Percentiles rank a stretch among this genome's conserved stretches.
Conservation (phyloP, 2,113 vertebrate genomes). For the Spea bombifrons region DNA sequence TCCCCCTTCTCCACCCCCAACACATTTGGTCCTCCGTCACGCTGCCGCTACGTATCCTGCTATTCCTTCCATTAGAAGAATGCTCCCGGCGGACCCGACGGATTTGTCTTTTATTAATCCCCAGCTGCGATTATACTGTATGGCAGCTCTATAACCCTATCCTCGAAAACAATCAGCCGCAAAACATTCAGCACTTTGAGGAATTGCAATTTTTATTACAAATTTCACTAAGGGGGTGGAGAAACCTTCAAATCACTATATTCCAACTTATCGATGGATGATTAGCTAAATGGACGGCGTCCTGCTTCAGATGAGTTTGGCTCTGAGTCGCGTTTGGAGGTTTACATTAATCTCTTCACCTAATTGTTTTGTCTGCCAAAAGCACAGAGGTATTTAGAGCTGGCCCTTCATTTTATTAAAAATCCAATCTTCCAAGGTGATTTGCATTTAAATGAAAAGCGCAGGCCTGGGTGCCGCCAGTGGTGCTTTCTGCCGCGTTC, state of each 20-base stretch:
- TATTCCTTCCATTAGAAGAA: conserved; percentile 19
- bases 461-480: too few species aligned
- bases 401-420: conserved; percentile 2
- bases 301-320: not conserved
- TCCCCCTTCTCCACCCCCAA: not conserved
- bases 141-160: not conserved
- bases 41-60: not conserved
- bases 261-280: not conserved
- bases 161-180: too few species aligned
- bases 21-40: not conserved
- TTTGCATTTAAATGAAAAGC: conserved; percentile 13
- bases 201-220: too few species aligned
- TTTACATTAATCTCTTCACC: conserved; percentile 18
- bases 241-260: not conserved
- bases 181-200: too few species aligned
- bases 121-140: conserved; percentile 9
- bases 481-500: too few species aligned
- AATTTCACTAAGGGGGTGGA: too few species aligned
- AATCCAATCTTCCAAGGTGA: not conserved
- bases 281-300: not conserved
- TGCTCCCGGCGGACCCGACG: conserved; percentile 1
- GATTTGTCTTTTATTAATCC: conserved; percentile 30
- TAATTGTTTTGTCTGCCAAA: conserved; percentile 13
- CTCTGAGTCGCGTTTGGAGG: not conserved
- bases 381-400: conserved; percentile 1